Evolutionary conservation across 1,140 invertebrate species (phyloP).

Genomic region (Drosophila orena): DNA sequence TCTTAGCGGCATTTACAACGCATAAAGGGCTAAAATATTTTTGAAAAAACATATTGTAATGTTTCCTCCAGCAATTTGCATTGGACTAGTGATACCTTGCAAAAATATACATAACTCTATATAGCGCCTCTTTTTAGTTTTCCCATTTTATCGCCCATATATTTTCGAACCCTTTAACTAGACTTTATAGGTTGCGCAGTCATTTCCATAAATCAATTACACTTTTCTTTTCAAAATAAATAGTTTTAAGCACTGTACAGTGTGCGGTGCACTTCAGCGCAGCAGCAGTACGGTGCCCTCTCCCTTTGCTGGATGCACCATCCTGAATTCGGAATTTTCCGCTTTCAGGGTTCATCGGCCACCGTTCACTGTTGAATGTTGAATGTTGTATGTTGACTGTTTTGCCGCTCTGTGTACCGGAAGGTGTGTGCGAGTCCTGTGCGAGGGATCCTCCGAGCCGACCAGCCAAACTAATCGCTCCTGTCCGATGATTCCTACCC

Average conservation of each 20-base stretch:
- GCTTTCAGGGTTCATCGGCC: constrained; percentile 32
- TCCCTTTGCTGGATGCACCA: background rate
- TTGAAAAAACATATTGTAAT: background rate
- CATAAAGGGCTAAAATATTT: no score
- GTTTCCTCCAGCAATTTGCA: background rate
- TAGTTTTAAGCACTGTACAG: constrained; percentile 31
- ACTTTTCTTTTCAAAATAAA: constrained; percentile 35
- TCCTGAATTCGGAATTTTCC: background rate
- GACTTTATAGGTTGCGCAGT: constrained; percentile 21
- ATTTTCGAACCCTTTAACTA: constrained; percentile 11
- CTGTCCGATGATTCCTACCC: constrained; percentile 38
- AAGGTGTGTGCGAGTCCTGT: constrained; percentile 66
- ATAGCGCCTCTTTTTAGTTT: background rate
- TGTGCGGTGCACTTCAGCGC: background rate
- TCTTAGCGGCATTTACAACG: no score
- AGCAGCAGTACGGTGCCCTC: background rate
- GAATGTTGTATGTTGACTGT: background rate
- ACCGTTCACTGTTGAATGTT: background rate
- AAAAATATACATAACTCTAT: constrained; percentile 2
- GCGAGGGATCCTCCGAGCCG: constrained; percentile 43
- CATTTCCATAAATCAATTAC: constrained; percentile 42
- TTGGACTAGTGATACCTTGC: constrained; percentile 1
- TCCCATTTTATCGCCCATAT: background rate
- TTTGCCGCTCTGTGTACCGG: constrained; percentile 67
- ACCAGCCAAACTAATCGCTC: constrained; percentile 61